These are phyloP conservation scores for Antennarius striatus DNA, from an alignment of 2,113 vertebrate species.

Conservation along the genomic window DNA sequence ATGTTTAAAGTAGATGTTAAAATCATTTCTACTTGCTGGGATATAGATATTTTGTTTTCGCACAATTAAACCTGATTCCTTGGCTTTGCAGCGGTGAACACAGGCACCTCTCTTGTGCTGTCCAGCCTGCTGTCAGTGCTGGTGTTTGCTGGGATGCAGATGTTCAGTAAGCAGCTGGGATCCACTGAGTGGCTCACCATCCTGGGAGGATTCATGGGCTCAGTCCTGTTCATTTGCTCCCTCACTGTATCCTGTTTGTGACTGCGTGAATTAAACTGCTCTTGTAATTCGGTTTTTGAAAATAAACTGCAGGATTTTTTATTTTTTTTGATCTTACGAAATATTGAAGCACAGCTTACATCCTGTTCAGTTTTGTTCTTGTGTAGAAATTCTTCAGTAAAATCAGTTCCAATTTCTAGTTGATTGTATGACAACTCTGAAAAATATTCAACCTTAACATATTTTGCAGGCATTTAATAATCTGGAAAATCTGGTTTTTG, in stretches of 20 bases:
- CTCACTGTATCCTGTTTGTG: constrained; percentile 90
- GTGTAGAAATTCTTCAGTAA: background rate
- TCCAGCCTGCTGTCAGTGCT: constrained; percentile 91
- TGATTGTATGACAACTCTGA: background rate
- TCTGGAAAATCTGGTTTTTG: constrained; percentile 93
- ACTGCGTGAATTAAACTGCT: background rate
- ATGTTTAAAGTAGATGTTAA: too few relatives aligned
- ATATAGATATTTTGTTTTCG: background rate
- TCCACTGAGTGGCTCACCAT: constrained; percentile 96
- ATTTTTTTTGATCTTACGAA: background rate
- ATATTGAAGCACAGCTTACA: background rate
- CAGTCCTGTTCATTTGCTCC: constrained; percentile 92
- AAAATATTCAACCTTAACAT: constrained; percentile 72
- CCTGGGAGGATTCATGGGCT: constrained; percentile 92
- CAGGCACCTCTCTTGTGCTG: constrained; percentile 89
- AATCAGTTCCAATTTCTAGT: background rate
- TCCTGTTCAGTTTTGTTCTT: background rate
- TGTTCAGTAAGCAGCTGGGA: constrained; percentile 92
- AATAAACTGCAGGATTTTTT: too few relatives aligned
- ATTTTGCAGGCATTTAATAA: constrained; percentile 91
- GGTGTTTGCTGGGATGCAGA: constrained; percentile 98
- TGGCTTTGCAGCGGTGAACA: constrained; percentile 83
- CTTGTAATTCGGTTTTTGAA: background rate
- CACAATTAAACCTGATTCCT: background rate
- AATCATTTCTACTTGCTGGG: too few relatives aligned